These are phyloP conservation scores for Trachelus iudaicus DNA, from an alignment of 2,888 invertebrate species.

Conservation along the genomic window DNA sequence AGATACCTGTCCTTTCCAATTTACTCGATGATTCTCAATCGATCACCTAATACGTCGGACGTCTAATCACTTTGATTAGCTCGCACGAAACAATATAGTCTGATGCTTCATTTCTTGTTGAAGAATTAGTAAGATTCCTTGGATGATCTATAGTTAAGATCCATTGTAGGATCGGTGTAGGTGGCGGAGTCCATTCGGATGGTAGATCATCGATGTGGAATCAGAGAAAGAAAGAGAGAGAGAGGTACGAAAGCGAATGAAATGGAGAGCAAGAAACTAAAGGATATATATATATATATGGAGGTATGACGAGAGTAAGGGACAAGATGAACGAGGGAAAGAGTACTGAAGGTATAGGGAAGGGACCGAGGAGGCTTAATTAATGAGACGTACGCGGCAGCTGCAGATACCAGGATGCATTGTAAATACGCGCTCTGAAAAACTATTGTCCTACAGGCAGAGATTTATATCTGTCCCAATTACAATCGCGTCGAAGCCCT, in stretches of 20 bases:
- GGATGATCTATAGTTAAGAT: not conserved
- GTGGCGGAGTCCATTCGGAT: not conserved
- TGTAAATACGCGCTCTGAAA: slow-evolving; percentile 57
- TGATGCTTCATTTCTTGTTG: not conserved
- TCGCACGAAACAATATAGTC: not conserved
- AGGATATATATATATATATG: not conserved
- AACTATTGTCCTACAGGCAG: slow-evolving; percentile 58
- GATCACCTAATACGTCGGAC: not conserved
- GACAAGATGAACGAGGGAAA: slow-evolving; percentile 22
- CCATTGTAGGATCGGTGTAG: not conserved
- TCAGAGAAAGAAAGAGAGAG: not conserved
- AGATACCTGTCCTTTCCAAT: not conserved
- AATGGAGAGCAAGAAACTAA: not conserved
- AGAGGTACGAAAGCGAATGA: not conserved
- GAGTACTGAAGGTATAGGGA: slow-evolving; percentile 22
- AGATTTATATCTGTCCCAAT: slow-evolving; percentile 63
- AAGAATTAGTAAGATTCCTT: not conserved
- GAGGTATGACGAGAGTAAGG: slow-evolving; percentile 18
- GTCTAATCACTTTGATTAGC: not conserved
- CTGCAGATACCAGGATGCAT: slow-evolving; percentile 61
- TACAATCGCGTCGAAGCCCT: slow-evolving; percentile 43
- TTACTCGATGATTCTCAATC: not conserved
- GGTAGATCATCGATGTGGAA: not conserved
- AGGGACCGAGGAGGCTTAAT: slow-evolving; percentile 51
- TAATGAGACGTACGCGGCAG: slow-evolving; percentile 64